A percentile compares a stretch with the other conserved stretches of the same genome.
phyloP scores from a whole-genome alignment of 2,113 vertebrate species.

The Archilochus colubris region DNA sequence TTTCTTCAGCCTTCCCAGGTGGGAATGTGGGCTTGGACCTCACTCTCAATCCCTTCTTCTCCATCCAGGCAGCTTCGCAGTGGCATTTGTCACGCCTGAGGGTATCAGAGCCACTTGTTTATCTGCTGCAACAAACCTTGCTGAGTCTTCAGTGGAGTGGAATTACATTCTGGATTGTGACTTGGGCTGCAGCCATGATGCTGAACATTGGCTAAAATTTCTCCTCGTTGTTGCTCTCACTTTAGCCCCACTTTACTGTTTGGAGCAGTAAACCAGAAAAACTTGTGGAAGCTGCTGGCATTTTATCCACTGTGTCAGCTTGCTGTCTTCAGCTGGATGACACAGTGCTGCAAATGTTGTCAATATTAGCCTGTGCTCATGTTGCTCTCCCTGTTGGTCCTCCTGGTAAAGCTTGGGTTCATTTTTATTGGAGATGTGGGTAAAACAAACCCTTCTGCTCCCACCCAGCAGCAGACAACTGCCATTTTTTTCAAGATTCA shows the following conservation, averaged over 20 bases:
- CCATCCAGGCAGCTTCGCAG: not conserved
- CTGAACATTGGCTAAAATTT: slow-evolving; percentile 33
- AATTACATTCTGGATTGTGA: slow-evolving; percentile 51
- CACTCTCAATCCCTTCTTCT: not conserved
- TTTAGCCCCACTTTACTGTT: not conserved
- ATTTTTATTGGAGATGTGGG: not conserved
- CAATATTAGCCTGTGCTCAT: not conserved
- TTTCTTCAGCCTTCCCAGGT: not conserved
- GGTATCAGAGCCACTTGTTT: slow-evolving; percentile 48
- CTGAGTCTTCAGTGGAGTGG: slow-evolving; percentile 56
- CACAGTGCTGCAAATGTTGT: not conserved
- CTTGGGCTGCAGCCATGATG: slow-evolving; percentile 9
- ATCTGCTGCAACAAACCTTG: slow-evolving; percentile 26
- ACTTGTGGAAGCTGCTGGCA: not conserved
- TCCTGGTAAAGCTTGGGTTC: not conserved
- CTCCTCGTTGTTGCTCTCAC: not conserved
- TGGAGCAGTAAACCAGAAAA: not conserved
- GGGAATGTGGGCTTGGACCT: not conserved
- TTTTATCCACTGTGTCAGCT: not conserved
- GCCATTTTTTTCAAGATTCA: not conserved
- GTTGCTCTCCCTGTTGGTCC: not conserved
- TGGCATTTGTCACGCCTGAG: slow-evolving; percentile 7
- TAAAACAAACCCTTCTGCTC: not conserved
- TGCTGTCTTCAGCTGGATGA: not conserved
- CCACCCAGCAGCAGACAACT: not conserved